A percentile compares a stretch with the other conserved stretches of the same genome.
Conservation (phyloP, 2,797 vertebrate genomes). For the Myripristis jacobus region DNA sequence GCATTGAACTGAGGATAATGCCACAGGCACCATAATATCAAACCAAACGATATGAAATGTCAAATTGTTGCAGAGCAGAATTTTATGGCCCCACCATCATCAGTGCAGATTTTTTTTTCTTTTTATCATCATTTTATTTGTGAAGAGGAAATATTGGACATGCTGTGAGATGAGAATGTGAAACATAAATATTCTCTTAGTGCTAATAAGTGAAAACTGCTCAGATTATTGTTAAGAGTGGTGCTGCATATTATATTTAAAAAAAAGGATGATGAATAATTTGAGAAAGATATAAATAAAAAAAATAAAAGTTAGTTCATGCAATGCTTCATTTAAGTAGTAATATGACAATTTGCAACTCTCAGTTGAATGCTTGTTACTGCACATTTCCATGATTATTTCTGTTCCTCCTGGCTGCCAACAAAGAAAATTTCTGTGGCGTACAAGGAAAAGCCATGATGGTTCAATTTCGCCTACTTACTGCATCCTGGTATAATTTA, state of each 20-base stretch:
- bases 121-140: slow-evolving; percentile 54
- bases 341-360: slow-evolving; percentile 50
- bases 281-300: slow-evolving; percentile 37
- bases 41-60: slow-evolving; percentile 83
- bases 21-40: slow-evolving; percentile 81
- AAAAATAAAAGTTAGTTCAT: slow-evolving; percentile 43
- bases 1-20: slow-evolving; percentile 82
- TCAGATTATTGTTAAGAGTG: slow-evolving; percentile 7
- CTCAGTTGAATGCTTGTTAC: slow-evolving; percentile 40
- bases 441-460: slow-evolving; percentile 45
- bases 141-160: background rate
- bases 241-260: background rate
- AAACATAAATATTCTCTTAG: background rate
- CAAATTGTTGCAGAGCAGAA: slow-evolving; percentile 73
- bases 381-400: slow-evolving; percentile 59
- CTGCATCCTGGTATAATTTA: slow-evolving; percentile 58
- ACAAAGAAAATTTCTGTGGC: slow-evolving; percentile 54
- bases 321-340: slow-evolving; percentile 32
- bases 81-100: slow-evolving; percentile 71
- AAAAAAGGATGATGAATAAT: slow-evolving; percentile 16
- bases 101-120: slow-evolving; percentile 56
- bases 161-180: background rate
- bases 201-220: slow-evolving; percentile 37
- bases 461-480: slow-evolving; percentile 66
- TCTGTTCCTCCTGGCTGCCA: slow-evolving; percentile 59